phyloP scores from a whole-genome alignment of 2,113 vertebrate species.

The Pimephales promelas region DNA sequence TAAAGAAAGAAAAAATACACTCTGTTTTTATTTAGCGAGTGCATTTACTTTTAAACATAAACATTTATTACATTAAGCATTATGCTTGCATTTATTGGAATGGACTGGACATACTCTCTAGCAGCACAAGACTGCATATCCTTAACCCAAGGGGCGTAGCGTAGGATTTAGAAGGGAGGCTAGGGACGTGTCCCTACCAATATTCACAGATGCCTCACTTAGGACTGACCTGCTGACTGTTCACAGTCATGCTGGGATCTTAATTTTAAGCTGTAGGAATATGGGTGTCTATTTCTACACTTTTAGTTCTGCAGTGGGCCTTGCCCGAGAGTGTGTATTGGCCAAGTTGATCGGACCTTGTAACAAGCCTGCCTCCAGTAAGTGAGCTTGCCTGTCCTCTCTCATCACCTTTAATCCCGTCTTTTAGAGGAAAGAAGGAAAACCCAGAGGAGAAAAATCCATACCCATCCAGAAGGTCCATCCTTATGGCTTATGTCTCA shows the following conservation, averaged over 20 bases:
- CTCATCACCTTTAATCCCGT: constrained; percentile 43
- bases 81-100: neutral
- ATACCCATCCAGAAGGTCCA: constrained; percentile 40
- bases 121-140: neutral
- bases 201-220: neutral
- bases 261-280: constrained; percentile 3
- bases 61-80: neutral
- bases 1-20: neutral
- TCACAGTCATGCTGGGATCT: neutral
- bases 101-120: neutral
- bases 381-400: constrained; percentile 42
- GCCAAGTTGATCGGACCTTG: constrained; percentile 44
- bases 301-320: constrained; percentile 29
- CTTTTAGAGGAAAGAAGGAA: constrained; percentile 33
- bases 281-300: constrained; percentile 10
- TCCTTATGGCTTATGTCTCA: constrained; percentile 34
- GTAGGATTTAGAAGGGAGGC: too few relatives aligned
- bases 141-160: too few relatives aligned
- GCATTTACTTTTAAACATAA: neutral
- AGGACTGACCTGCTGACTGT: constrained; percentile 3
- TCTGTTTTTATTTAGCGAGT: neutral
- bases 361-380: constrained; percentile 34
- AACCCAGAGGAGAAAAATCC: constrained; percentile 49
- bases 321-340: neutral
- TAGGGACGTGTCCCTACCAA: too few relatives aligned